Conservation (phyloP, 2,888 invertebrate genomes). For the Diachrysia chrysitis region DNA sequence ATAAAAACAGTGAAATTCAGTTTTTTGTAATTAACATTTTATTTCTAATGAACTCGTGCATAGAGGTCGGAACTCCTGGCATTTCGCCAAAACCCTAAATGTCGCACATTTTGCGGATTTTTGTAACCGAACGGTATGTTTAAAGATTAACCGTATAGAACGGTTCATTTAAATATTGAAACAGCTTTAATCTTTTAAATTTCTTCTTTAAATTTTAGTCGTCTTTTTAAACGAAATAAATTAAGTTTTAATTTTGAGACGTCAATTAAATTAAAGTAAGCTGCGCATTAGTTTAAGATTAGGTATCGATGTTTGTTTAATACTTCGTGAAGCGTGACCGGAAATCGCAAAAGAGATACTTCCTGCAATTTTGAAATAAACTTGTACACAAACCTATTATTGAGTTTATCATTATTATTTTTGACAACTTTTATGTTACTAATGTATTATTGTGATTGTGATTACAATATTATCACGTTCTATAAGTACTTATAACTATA, state of each 20-base stretch:
- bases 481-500: too few species aligned
- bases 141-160: not conserved
- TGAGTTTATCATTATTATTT: too few species aligned
- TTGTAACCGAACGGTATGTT: not conserved
- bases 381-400: too few species aligned
- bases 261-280: constrained; percentile 51
- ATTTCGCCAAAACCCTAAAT: not conserved
- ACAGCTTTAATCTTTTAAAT: constrained; percentile 23
- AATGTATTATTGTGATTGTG: too few species aligned
- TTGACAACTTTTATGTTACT: too few species aligned
- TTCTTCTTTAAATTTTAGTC: too few species aligned
- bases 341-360: not conserved
- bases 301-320: constrained; percentile 24
- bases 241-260: constrained; percentile 20
- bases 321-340: not conserved
- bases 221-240: too few species aligned
- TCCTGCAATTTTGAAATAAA: too few species aligned
- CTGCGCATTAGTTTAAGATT: constrained; percentile 21
- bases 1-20: not conserved
- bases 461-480: too few species aligned
- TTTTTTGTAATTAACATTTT: not conserved
- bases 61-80: not conserved
- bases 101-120: not conserved
- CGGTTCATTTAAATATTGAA: constrained; percentile 3
- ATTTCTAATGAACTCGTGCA: constrained; percentile 7